Conservation (phyloP, 92 coral and sea anemone genomes). For the Virgularia gustaviana region DNA sequence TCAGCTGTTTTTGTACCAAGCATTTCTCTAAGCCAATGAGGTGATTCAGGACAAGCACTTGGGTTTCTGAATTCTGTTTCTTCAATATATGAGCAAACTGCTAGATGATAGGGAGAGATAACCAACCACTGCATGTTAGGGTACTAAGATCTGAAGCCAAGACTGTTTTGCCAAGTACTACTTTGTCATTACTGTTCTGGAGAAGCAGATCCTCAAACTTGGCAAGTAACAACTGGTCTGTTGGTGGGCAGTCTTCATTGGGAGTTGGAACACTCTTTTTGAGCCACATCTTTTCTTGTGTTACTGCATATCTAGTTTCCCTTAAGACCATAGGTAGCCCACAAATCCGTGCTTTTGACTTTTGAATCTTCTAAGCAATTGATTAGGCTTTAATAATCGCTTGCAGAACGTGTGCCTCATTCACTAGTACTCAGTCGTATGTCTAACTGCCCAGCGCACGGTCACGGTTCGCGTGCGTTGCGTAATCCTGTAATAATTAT, state of each 20-base stretch:
- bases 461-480: no score
- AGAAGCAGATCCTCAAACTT: conserved; percentile 25
- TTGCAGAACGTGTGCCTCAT: no score
- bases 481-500: no score
- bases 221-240: conserved; percentile 22
- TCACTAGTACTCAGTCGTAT: no score
- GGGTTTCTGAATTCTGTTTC: conserved; percentile 3
- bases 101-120: conserved; percentile 34
- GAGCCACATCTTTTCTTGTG: conserved; percentile 41
- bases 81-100: conserved; percentile 39
- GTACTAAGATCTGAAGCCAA: conserved; percentile 38
- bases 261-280: conserved; percentile 11
- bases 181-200: conserved; percentile 5
- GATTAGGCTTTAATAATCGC: no score
- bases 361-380: no score
- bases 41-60: conserved; percentile 36
- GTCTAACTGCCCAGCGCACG: no score
- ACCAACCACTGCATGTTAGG: conserved; percentile 47
- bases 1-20: conserved; percentile 6
- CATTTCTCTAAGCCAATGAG: conserved; percentile 2
- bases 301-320: conserved; percentile 14
- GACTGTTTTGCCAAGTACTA: conserved; percentile 25
- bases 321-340: no score
- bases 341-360: no score
- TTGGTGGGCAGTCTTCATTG: conserved; percentile 27